Evolutionary conservation across 2,888 invertebrate genomes (phyloP).

Genomic region (Cheilosia scutellata): DNA sequence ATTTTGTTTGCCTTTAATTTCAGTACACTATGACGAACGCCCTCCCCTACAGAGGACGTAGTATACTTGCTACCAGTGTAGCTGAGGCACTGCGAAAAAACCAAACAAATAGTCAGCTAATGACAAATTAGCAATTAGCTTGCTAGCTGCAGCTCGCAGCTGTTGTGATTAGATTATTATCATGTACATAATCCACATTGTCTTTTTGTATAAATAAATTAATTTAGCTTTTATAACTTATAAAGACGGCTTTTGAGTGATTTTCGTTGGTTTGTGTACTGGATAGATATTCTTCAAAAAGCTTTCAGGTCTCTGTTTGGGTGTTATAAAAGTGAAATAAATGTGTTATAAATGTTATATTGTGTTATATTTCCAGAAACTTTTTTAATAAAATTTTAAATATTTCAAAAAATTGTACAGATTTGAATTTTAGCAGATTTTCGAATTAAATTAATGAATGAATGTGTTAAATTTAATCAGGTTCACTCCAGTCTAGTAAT

Average conservation of each 20-base stretch:
- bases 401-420: too few relatives aligned
- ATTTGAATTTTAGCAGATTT: too few relatives aligned
- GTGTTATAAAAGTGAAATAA: too few relatives aligned
- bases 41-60: constrained; percentile 47
- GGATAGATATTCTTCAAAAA: constrained; percentile 15
- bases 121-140: constrained; percentile 51
- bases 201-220: constrained; percentile 25
- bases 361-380: too few relatives aligned
- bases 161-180: not conserved
- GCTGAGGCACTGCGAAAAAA: constrained; percentile 38
- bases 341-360: too few relatives aligned
- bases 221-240: constrained; percentile 22
- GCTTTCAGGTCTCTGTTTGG: not conserved
- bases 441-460: too few relatives aligned
- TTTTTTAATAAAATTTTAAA: too few relatives aligned
- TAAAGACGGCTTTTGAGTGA: not conserved
- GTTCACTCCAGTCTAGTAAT: too few relatives aligned
- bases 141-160: too few relatives aligned
- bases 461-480: too few relatives aligned
- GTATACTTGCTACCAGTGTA: constrained; percentile 12
- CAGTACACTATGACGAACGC: constrained; percentile 38
- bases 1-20: constrained; percentile 1
- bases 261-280: constrained; percentile 28
- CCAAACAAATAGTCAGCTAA: constrained; percentile 60
- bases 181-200: constrained; percentile 2